Evolutionary conservation across 2,888 invertebrate genomes (phyloP).

Genomic region (Drosophila eohydei): DNA sequence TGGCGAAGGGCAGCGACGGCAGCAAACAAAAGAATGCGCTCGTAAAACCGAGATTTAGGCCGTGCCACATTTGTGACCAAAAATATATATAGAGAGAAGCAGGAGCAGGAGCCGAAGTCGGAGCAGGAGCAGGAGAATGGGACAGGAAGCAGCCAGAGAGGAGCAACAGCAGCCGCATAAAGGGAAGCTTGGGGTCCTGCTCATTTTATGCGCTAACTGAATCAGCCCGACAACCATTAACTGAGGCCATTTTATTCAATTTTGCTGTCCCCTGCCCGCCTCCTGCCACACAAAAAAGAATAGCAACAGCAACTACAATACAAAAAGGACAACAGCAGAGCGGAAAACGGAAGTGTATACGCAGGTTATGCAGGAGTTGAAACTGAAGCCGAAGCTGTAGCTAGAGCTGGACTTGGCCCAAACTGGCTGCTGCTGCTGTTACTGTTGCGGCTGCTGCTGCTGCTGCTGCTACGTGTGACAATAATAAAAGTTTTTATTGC

Average conservation of each 20-base stretch:
- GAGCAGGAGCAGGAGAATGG: conserved; percentile 21
- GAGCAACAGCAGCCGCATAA: conserved; percentile 3
- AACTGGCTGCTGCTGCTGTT: conserved; percentile 47
- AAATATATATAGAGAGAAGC: conserved; percentile 37
- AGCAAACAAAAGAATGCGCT: conserved; percentile 71
- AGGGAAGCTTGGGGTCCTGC: conserved; percentile 53
- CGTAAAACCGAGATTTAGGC: conserved; percentile 80
- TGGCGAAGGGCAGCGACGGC: conserved; percentile 62
- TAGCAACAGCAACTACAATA: conserved; percentile 29
- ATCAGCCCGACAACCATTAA: conserved; percentile 81
- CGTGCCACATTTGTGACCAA: conserved; percentile 79
- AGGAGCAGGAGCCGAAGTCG: not conserved
- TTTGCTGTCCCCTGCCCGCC: conserved; percentile 51
- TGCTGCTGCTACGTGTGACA: conserved; percentile 75
- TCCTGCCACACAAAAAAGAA: not conserved
- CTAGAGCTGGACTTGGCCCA: conserved; percentile 33
- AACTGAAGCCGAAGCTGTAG: conserved; percentile 20
- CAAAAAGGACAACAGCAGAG: conserved; percentile 43
- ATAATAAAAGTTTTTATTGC: conserved; percentile 82
- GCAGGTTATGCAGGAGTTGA: conserved; percentile 67
- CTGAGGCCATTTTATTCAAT: conserved; percentile 80
- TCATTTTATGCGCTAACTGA: conserved; percentile 80
- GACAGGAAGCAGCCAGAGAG: conserved; percentile 39
- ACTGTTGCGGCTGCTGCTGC: conserved; percentile 8
- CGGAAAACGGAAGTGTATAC: conserved; percentile 74